These are phyloP conservation scores for Neoitamus cyanurus DNA, from an alignment of 2,888 invertebrate genomes.

Conservation along the genomic window DNA sequence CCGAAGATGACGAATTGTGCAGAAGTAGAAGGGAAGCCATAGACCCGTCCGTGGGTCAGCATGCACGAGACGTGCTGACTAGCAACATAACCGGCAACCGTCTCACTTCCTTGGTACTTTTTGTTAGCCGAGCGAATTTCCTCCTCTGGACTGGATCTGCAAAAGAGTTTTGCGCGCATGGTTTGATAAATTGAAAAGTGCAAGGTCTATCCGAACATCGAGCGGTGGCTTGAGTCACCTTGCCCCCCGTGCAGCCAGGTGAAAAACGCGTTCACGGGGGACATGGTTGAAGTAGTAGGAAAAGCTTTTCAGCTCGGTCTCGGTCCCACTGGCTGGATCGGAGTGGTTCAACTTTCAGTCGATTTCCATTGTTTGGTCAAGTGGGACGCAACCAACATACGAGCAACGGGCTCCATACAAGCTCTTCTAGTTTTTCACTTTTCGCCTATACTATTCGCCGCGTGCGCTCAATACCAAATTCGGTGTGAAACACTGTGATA, in stretches of 20 bases:
- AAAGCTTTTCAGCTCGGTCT: constrained; percentile 3
- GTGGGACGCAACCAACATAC: background rate
- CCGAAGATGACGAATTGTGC: background rate
- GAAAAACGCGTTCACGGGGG: background rate
- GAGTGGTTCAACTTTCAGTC: constrained; percentile 18
- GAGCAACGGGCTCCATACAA: background rate
- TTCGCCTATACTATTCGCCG: background rate
- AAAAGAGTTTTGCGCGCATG: constrained; percentile 17
- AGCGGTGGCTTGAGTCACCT: background rate
- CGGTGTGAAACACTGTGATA: background rate
- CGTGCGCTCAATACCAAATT: background rate
- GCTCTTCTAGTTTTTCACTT: background rate
- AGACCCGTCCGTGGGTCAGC: background rate
- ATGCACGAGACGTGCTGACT: background rate
- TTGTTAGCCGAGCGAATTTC: background rate
- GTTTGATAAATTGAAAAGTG: constrained; percentile 29
- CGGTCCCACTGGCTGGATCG: background rate
- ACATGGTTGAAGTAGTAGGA: background rate
- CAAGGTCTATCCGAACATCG: background rate
- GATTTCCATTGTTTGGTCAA: constrained; percentile 25
- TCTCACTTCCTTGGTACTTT: background rate
- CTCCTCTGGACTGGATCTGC: background rate
- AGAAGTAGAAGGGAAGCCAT: constrained; percentile 4
- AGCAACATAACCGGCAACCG: background rate
- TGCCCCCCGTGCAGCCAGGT: background rate